Conservation (phyloP, 2,888 invertebrate species). For the Mesorhabditis spiculigera region DNA sequence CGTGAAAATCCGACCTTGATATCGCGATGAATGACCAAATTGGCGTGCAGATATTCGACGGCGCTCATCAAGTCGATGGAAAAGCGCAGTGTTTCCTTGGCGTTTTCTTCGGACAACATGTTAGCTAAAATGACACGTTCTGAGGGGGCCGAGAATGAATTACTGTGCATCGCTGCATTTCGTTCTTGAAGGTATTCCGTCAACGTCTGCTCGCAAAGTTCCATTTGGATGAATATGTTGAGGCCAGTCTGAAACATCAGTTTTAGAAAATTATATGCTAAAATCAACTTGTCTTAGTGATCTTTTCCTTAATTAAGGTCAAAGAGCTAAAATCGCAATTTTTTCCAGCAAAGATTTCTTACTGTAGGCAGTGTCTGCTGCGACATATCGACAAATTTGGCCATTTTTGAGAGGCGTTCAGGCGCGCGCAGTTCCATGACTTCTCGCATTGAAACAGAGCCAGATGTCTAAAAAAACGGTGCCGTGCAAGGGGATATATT, state of each 20-base stretch:
- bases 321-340: too few relatives aligned
- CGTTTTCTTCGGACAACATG: not conserved
- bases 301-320: too few relatives aligned
- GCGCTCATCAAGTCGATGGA: not conserved
- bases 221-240: conserved; percentile 2
- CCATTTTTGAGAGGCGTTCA: too few relatives aligned
- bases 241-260: not conserved
- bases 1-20: not conserved
- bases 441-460: too few relatives aligned
- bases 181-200: not conserved
- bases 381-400: too few relatives aligned
- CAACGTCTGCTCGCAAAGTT: not conserved
- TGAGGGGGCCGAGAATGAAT: not conserved
- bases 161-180: not conserved
- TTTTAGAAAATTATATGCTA: too few relatives aligned
- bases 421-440: too few relatives aligned
- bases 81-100: not conserved
- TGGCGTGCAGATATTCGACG: not conserved
- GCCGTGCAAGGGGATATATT: too few relatives aligned
- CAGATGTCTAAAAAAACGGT: too few relatives aligned
- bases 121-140: not conserved
- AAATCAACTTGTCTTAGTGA: too few relatives aligned
- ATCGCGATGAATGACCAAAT: not conserved
- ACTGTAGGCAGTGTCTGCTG: too few relatives aligned
- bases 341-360: too few relatives aligned